phyloP scores from a whole-genome alignment of 1,140 invertebrate genomes.

The Tachypleus tridentatus region DNA sequence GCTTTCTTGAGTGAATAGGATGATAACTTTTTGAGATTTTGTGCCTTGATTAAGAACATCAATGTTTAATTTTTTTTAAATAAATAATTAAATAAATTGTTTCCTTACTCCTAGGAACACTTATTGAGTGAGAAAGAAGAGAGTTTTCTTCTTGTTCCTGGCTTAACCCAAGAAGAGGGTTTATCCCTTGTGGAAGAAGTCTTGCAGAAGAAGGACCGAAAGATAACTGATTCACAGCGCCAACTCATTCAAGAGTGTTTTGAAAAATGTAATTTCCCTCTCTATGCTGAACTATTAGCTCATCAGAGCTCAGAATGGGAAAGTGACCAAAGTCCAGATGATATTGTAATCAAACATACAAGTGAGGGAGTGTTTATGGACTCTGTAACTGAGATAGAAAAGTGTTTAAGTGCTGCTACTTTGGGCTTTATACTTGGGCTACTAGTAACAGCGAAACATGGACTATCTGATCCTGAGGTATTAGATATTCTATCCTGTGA shows the following conservation, averaged over 20 bases:
- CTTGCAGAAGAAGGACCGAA: neutral
- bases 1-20: too few relatives aligned
- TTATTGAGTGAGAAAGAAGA: too few relatives aligned
- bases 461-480: conserved; percentile 57
- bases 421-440: conserved; percentile 41
- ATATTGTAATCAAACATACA: conserved; percentile 3
- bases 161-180: neutral
- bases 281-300: conserved; percentile 10
- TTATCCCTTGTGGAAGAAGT: neutral
- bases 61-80: too few relatives aligned
- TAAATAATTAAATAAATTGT: too few relatives aligned
- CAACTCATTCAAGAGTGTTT: neutral
- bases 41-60: too few relatives aligned
- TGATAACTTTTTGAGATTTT: too few relatives aligned
- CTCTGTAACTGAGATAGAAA: conserved; percentile 15
- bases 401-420: conserved; percentile 10
- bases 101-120: too few relatives aligned
- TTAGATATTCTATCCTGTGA: conserved; percentile 57
- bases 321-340: conserved; percentile 1
- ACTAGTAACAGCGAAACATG: conserved; percentile 51
- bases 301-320: conserved; percentile 9
- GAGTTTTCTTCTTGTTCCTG: too few relatives aligned
- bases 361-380: conserved; percentile 13
- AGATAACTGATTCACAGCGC: neutral
- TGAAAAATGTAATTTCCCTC: neutral